These are phyloP conservation scores for Henricia sp. DNA, from an alignment of 53 echinoderm and acorn worm species.

Conservation along the genomic window DNA sequence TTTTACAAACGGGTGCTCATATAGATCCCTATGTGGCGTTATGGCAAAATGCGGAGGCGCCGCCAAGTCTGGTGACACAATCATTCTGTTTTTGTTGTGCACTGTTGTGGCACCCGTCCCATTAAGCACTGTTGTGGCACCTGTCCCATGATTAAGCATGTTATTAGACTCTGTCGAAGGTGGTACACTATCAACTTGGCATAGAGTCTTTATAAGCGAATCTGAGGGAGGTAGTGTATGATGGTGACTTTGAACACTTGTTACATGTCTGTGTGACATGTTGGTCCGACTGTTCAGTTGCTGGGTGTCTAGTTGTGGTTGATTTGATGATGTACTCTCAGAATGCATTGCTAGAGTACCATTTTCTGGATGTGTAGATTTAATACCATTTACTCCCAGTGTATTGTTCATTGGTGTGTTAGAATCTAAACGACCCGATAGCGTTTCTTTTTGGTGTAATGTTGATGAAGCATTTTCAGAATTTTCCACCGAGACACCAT, in stretches of 20 bases:
- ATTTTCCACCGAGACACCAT: neutral
- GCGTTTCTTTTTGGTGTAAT: neutral
- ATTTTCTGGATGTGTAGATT: neutral
- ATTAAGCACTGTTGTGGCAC: constrained; percentile 1
- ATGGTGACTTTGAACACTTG: neutral
- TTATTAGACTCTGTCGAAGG: neutral
- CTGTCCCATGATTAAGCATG: neutral
- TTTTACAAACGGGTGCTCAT: too few species aligned
- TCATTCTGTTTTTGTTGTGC: constrained; percentile 9
- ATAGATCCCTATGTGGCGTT: too few species aligned
- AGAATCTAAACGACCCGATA: neutral
- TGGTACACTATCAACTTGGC: neutral
- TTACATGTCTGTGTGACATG: neutral
- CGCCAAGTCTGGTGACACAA: too few species aligned
- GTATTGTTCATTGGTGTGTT: neutral
- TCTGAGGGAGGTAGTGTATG: neutral
- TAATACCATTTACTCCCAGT: neutral
- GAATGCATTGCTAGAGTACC: constrained; percentile 3
- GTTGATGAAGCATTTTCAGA: neutral
- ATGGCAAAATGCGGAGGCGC: neutral
- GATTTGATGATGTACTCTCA: neutral
- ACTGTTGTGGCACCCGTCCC: neutral
- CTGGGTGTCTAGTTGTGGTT: neutral
- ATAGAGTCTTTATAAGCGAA: neutral
- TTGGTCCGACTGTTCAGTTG: neutral